Percentiles rank a stretch among this genome's conserved stretches.
Conservation (phyloP, 2,888 invertebrate species). For the Acleris cristana region DNA sequence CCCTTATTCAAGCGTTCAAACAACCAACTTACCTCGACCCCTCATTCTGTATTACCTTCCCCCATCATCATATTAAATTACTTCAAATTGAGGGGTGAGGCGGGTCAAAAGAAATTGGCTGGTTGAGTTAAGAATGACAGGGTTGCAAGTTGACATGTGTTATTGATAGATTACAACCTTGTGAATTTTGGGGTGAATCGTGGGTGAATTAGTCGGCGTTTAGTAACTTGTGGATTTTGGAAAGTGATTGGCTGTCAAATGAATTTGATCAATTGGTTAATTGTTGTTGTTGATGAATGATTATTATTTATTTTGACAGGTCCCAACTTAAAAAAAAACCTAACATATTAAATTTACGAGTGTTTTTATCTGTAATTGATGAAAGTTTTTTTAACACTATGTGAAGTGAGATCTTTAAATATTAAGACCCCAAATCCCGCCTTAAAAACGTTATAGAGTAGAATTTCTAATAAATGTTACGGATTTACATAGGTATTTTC, state of each 20-base stretch:
- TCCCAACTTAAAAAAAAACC: no score
- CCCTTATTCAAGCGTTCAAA: slow-evolving; percentile 55
- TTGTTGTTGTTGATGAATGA: slow-evolving; percentile 2
- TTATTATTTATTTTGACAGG: not conserved
- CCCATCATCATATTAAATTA: slow-evolving; percentile 39
- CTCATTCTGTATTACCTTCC: slow-evolving; percentile 44
- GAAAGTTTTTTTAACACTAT: no score
- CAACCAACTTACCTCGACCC: slow-evolving; percentile 56
- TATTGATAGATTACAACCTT: slow-evolving; percentile 55
- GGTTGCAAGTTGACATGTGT: slow-evolving; percentile 64
- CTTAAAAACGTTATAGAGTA: no score
- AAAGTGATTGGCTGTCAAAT: slow-evolving; percentile 24
- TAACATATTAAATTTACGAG: no score
- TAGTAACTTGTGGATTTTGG: slow-evolving; percentile 25
- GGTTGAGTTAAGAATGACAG: slow-evolving; percentile 50
- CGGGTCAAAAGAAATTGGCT: slow-evolving; percentile 50
- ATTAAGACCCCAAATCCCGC: no score
- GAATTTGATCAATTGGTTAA: slow-evolving; percentile 17
- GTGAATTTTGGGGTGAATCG: slow-evolving; percentile 52
- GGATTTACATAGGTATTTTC: no score
- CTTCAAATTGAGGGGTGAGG: slow-evolving; percentile 41
- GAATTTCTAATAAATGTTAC: no score
- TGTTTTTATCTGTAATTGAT: no score
- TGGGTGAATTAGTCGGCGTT: slow-evolving; percentile 49
- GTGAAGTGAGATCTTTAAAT: no score